Evolutionary conservation across 2,888 invertebrate genomes (phyloP), one percentile per base, ranked within the genome.

Genomic region (Anthophora plumipes): DNA sequence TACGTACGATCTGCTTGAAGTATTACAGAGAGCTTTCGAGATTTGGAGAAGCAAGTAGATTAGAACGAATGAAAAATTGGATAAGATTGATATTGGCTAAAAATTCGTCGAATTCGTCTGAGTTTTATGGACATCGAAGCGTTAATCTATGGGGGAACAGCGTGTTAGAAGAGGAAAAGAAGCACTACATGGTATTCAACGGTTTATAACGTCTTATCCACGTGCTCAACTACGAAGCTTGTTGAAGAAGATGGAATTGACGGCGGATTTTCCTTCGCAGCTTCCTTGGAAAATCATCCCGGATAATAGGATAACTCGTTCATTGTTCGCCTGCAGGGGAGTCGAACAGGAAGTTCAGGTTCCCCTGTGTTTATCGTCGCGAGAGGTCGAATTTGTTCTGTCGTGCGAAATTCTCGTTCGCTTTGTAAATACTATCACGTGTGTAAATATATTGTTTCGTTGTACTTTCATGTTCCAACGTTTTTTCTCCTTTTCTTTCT

Each of bases 291-390:
- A 76, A 46, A 77, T 76, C 48, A 46, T 31, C 12, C 12, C 59
- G 0, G 20, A 17, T 75, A 60, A 66, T 46, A n/a, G 77, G 60
- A 31, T 48, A 43, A 76, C 52, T 76, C 67, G n/a, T 8, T 37
- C 37, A 52, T n/a, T 52, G 43, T 22, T 57, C 17, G 25, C 12
- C 50, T 41, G 6, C 20, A 7, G 2, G 41, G n/a, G 22, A 25
- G 50, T 75, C 52, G 12, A 41, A 67, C 41, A 52, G 76, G 48
- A 60, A 76, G 50, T 48, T 22, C 55, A 5, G 37, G 20, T 39
- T 55, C 9, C 11, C 20, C 11, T 0, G 39, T 11, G 37, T 6
- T 22, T 8, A 25, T 17, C n/a, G n/a, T n/a, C n/a, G n/a, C n/a
- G n/a, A 48, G 31, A 60, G 31, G 43, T 59, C 37, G 11, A 46